Base-by-base conservation (phyloP, 2,888 invertebrate genomes). In the Meiosimyza decipiens region DNA sequence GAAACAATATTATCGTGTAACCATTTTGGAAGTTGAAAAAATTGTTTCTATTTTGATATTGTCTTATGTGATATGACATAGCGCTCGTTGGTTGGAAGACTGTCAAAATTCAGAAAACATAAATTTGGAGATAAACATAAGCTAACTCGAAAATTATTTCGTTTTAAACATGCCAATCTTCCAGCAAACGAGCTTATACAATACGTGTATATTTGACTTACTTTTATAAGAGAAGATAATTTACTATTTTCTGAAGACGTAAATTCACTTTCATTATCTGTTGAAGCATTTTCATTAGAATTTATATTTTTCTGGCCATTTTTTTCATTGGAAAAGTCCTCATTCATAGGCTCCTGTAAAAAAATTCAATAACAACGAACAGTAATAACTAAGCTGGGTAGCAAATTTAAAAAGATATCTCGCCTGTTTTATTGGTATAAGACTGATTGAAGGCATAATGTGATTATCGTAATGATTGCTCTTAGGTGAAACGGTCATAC, bases 401-500 rank as follows among this genome's bases (percentile, higher is more conserved):
- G 2, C 63, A 9, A n/a, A 47, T 22, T 50, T 51, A 62, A 6
- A 66, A 7, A 28, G 2, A 6, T 50, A 28, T 59, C 80, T 82
- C 83, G 90, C 91, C 89, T 93, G 94, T 87, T 95, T 95, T 78
- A 95, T 95, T 73, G 95, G 95, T 88, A 95, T 95, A 71, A 95
- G 88, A 55, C 94, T 94, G 81, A 95, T 95, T 77, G 94, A 95
- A 28, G 95, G 95, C 80, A 94, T 94, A 83, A 95, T 94, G 80
- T 89, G 88, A 76, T 86, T 85, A 74, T 87, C 87, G 77, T 86
- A 86, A 72, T 82, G 85, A 74, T 82, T 83, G 40, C 82, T 81
- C 67, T 82, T 82, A 11, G 81, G 79, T 57, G 81, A 80, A 18
- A 76, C 55, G 51, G 76, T 65, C 22, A 59, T 59, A 49, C 57